A percentile compares a stretch with the other conserved stretches of the same genome.
phyloP scores from a whole-genome alignment of 2,888 invertebrate genomes.

The Sabatieria punctata region DNA sequence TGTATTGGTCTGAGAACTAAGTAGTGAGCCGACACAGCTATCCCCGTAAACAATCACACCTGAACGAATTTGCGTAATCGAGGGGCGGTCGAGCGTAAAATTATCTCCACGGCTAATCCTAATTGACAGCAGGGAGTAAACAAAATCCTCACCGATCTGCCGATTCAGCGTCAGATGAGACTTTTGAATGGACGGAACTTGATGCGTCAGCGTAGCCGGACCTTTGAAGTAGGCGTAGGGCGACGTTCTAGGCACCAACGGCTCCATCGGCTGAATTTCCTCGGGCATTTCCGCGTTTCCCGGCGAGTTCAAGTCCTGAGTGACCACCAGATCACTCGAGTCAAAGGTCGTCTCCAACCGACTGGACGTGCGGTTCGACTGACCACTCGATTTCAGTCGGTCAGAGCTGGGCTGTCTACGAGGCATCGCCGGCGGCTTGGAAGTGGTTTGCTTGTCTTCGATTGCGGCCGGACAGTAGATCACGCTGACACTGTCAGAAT shows the following conservation, averaged over 20 bases:
- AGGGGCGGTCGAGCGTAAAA: too few species aligned
- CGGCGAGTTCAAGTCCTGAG: slow-evolving; percentile 12
- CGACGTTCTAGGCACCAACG: slow-evolving; percentile 40
- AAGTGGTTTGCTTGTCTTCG: slow-evolving; percentile 10
- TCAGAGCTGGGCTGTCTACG: too few species aligned
- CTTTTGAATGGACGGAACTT: slow-evolving; percentile 2
- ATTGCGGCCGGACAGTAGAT: slow-evolving; percentile 9
- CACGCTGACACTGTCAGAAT: slow-evolving; percentile 12
- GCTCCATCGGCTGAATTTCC: slow-evolving; percentile 70
- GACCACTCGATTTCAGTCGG: too few species aligned
- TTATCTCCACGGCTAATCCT: too few species aligned
- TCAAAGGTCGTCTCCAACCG: slow-evolving; percentile 21
- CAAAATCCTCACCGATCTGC: not conserved
- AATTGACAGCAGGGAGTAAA: slow-evolving; percentile 2
- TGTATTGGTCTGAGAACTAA: too few species aligned
- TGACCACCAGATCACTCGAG: slow-evolving; percentile 11
- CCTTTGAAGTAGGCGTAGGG: slow-evolving; percentile 26
- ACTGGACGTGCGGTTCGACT: slow-evolving; percentile 12
- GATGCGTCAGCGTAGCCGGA: slow-evolving; percentile 12
- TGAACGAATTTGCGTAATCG: too few species aligned
- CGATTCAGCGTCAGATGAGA: not conserved
- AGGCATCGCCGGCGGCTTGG: too few species aligned
- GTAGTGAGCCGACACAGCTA: too few species aligned
- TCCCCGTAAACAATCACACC: too few species aligned
- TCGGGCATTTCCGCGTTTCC: slow-evolving; percentile 26